Percentiles rank a stretch among this genome's conserved stretches.
Evolutionary conservation across 2,113 vertebrate genomes (phyloP).

Genomic region (Ciconia stormi): DNA sequence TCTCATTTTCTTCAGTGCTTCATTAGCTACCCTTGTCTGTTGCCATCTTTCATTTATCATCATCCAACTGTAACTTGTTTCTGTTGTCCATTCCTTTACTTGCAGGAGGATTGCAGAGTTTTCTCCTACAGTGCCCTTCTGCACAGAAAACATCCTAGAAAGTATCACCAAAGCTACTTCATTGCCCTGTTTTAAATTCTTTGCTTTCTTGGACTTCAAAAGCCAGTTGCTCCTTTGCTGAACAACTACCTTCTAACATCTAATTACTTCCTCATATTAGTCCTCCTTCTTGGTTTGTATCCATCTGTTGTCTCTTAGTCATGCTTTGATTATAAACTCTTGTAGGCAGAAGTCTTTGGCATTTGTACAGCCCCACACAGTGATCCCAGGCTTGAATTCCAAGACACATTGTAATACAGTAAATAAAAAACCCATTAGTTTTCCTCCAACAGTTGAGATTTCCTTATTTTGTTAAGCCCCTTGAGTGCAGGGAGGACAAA

Average conservation of each 20-base stretch:
- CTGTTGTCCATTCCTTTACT: neutral
- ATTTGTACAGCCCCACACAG: conserved; percentile 7
- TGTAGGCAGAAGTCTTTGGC: neutral
- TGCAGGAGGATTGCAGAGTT: neutral
- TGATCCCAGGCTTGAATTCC: neutral
- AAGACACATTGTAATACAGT: neutral
- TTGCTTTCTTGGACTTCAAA: neutral
- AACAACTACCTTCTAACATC: neutral
- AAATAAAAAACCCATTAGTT: neutral
- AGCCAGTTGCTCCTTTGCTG: neutral
- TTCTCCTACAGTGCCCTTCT: neutral
- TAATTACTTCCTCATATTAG: neutral
- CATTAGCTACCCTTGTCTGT: neutral
- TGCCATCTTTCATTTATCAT: neutral
- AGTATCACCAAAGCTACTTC: neutral
- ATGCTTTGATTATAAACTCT: neutral
- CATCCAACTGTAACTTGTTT: neutral
- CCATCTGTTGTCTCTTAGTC: neutral
- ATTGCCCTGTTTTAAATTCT: neutral
- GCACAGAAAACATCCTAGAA: neutral
- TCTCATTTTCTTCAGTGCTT: neutral
- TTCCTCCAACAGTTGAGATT: neutral
- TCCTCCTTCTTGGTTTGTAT: neutral
- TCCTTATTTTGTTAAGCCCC: neutral
- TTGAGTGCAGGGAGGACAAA: neutral